These are phyloP conservation scores for Listronotus oregonensis DNA, from an alignment of 1,140 invertebrate genomes.

Conservation along the genomic window DNA sequence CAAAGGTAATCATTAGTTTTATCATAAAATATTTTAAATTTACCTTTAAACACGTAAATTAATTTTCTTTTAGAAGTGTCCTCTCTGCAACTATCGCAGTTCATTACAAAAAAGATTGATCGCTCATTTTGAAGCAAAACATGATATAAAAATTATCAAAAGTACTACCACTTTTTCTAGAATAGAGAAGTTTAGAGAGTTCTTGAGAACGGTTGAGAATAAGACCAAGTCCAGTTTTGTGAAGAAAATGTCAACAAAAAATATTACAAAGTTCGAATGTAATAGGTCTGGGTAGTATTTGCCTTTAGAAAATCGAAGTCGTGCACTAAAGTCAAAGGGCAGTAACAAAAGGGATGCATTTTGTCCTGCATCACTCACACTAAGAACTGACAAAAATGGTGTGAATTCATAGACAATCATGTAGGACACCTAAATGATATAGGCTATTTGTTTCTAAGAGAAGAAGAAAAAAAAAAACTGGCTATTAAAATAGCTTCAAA, in stretches of 20 bases:
- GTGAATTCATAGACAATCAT: neutral
- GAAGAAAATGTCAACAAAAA: slow-evolving; percentile 3
- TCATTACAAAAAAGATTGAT: slow-evolving; percentile 1
- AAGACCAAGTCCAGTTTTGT: no score
- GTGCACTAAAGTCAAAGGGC: slow-evolving; percentile 1
- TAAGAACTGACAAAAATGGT: neutral
- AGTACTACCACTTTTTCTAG: slow-evolving; percentile 6
- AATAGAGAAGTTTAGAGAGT: neutral
- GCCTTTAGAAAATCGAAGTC: slow-evolving; percentile 5
- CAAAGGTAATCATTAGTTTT: no score
- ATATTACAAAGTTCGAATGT: slow-evolving; percentile 6
- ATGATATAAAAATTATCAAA: slow-evolving; percentile 10
- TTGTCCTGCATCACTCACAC: slow-evolving; percentile 6
- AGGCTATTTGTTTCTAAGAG: neutral
- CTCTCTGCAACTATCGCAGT: neutral
- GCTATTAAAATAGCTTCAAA: neutral
- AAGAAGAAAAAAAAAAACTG: neutral
- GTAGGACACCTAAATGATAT: no score
- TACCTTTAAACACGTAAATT: neutral
- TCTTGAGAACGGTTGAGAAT: no score
- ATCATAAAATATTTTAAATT: slow-evolving; percentile 3
- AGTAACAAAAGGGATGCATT: slow-evolving; percentile 6
- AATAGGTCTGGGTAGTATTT: slow-evolving; percentile 11
- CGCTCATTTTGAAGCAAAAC: slow-evolving; percentile 7
- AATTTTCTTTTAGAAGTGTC: slow-evolving; percentile 8